Base-by-base conservation (phyloP, 2,797 vertebrate genomes). In the Microcaecilia unicolor region DNA sequence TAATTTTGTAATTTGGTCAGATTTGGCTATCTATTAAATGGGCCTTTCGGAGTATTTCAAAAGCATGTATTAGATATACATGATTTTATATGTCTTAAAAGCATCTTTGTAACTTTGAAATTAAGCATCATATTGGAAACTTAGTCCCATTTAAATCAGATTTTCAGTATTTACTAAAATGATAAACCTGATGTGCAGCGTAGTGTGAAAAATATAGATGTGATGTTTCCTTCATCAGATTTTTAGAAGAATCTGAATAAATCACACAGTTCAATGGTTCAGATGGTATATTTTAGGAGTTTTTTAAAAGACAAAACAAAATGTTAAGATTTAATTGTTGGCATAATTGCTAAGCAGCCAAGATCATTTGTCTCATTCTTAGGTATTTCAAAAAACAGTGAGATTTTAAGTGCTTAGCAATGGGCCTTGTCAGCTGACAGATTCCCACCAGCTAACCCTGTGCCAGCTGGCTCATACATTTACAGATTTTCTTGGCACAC, bases 401-500 rank as follows among this genome's bases (percentile, higher is more conserved):
- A 20, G 38, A 34, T 62, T 23, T 45, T 55, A 56, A 59, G 34
- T 36, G 58, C 21, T 44, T 41, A 63, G 46, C 44, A 30, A 23
- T 48, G 58, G 51, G 58, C 38, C 50, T 57, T 48, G 67, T 66
- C 76, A 68, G 60, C 65, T 76, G 72, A 73, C 56, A 58, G 51
- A 48, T 56, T 68, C 62, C 67, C 70, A 63, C 44, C 54, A 70
- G 60, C 37, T 36, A 34, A 16, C 34, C 11, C 29, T 0, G 1
- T 51, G 66, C 69, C 72, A 81, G 74, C 72, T 72, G 77, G 76
- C 54, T 74, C 50, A 4, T 48, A 57, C 58, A 68, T 46, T 61
- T 62, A 56, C 58, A 58, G 51, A 61, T 25, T 69, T 34, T 64
- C 57, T 73, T 81, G 72, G 75, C 74, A 76, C 64, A 50, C 49